Conservation (phyloP, 2,113 vertebrate species). For the Corydoras maculifer region DNA sequence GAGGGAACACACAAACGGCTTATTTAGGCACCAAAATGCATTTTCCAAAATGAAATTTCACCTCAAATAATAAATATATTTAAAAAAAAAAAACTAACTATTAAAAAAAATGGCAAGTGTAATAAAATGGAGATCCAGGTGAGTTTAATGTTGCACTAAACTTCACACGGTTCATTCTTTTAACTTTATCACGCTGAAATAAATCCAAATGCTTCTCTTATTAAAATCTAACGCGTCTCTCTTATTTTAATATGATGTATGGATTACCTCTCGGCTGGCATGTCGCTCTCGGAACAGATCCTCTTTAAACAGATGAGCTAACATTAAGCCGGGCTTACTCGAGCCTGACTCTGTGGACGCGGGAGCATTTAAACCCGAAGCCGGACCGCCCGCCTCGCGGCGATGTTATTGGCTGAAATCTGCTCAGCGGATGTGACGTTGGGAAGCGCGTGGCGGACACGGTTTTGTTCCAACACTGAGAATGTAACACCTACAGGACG, state of each 20-base stretch:
- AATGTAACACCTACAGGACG: too few species aligned
- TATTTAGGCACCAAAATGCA: not conserved
- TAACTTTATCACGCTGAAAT: not conserved
- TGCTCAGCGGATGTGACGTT: too few species aligned
- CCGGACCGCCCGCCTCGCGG: constrained; percentile 19
- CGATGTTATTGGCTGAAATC: constrained; percentile 19
- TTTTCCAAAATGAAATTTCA: not conserved
- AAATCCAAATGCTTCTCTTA: too few species aligned
- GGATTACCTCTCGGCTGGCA: constrained; percentile 55
- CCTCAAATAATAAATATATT: not conserved
- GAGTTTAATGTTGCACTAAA: too few species aligned
- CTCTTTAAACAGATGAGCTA: not conserved
- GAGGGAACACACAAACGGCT: constrained; percentile 7
- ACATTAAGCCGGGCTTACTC: not conserved
- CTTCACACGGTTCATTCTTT: too few species aligned
- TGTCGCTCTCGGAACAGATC: constrained; percentile 8
- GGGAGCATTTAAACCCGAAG: constrained; percentile 42
- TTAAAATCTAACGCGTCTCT: too few species aligned
- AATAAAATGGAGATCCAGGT: too few species aligned
- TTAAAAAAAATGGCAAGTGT: not conserved
- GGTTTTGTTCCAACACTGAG: too few species aligned
- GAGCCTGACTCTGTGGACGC: not conserved
- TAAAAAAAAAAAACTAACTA: not conserved
- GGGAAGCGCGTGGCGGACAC: too few species aligned
- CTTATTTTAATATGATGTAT: too few species aligned